Base-by-base conservation (phyloP, 2,797 vertebrate species). In the Enteromius radiatus region DNA sequence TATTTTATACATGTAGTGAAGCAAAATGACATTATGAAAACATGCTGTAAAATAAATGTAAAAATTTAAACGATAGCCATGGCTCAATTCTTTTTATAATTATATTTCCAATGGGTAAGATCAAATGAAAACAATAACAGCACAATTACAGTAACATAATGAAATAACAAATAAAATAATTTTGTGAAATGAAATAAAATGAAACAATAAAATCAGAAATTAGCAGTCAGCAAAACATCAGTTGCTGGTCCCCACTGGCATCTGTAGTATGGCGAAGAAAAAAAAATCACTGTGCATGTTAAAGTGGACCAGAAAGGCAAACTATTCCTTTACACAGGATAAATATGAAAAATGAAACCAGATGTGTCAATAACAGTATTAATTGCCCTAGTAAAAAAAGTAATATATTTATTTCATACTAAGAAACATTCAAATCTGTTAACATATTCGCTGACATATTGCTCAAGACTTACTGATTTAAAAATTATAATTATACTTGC, bases 11-110 rank as follows among this genome's bases (percentile, higher is more conserved):
- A 23, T 70, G 26, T 28, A 19, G 45, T 70, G 3, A 45, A 36
- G 36, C 31, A 23, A 56, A 56, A 56, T 23, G 3, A 56, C 9
- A 23, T 56, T 23, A 23, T 59, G 12, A 59, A 59, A 59, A 26
- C 56, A 61, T 68, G 36, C 36, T 23, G n/a, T 68, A 41, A 69
- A 71, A 52, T 17, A n/a, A 52, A 71, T 71, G 9, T 28, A 47
- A 0, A 49, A 71, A 12, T 5, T 41, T 70, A 7, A 19, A 17
- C 2, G 69, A 8, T 49, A 31, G 47, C 26, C 17, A 71, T 21
- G 65, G 11, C 67, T 69, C n/a, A 52, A 6, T 52, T 33, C 10
- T 73, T 19, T 71, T 63, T 14, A 28, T 0, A 19, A 9, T 31
- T 71, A 31, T 49, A 31, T 71, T 9, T 5, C 8, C 69, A 49